Base-by-base conservation (phyloP, 2,797 vertebrate species). In the Periophthalmus magnuspinnatus region DNA sequence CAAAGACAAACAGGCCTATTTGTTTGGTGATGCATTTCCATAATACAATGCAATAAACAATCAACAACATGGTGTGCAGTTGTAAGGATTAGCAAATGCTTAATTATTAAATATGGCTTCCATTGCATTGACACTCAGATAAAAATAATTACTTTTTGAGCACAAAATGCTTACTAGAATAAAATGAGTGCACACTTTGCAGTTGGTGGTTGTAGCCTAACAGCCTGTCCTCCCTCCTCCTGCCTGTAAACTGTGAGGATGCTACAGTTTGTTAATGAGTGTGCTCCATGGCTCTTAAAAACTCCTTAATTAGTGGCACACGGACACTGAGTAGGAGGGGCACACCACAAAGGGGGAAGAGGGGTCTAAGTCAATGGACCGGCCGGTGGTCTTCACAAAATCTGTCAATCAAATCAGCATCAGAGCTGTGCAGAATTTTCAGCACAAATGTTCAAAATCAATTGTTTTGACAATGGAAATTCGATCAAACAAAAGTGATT, bases 251-350 rank as follows among this genome's bases (percentile, higher is more conserved):
- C 87, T 89, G 89, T 84, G 83, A 89, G 83, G 87, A 90, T 87
- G 87, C 86, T 89, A 82, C 82, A 89, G 90, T 88, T 89, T 80
- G 75, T 87, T 93, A 92, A 93, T 89, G 92, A 93, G 82, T 85
- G 58, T 80, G 77, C 84, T 90, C 75, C 78, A 68, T 79, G 69
- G 84, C 89, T 87, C 88, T 84, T 85, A 71, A 87, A 91, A 88
- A 90, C 88, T 86, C 80, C 80, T 87, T 93, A 93, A 94, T 94
- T 93, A 93, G 86, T 87, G 89, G 78, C 89, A 86, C 89, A 89
- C 80, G 85, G 86, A 87, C 87, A 91, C 71, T 77, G 75, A 67
- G 50, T 4, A 68, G 69, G 75, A 76, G 79, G 70, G 75, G 75
- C 78, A 6, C 36, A 45, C 11, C 21, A 13, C n/a, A 38, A 34